phyloP scores from a whole-genome alignment of 1,140 invertebrate species.

The Ips typographus region DNA sequence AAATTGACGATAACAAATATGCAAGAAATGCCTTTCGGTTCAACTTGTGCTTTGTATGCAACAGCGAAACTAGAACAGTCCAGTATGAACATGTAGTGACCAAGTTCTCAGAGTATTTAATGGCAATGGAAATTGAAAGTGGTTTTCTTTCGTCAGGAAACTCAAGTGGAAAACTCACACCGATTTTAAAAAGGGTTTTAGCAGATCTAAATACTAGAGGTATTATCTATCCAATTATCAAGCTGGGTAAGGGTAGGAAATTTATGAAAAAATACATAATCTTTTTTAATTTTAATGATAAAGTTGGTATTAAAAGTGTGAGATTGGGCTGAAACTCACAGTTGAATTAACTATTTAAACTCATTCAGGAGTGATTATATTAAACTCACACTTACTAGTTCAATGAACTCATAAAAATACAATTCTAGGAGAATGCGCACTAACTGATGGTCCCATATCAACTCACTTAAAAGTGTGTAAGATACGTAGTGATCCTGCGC shows the following conservation, averaged over 20 bases:
- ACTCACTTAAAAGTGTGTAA: constrained; percentile 79
- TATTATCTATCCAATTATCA: constrained; percentile 45
- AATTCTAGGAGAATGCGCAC: constrained; percentile 48
- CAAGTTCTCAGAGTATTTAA: constrained; percentile 89
- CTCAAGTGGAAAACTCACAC: constrained; percentile 63
- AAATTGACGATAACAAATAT: constrained; percentile 88
- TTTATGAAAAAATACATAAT: too few species aligned
- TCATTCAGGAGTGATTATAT: neutral
- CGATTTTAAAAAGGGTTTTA: constrained; percentile 75
- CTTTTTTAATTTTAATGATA: neutral
- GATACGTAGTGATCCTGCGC: constrained; percentile 75
- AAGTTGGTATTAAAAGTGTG: neutral
- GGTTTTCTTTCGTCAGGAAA: constrained; percentile 73
- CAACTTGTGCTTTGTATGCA: constrained; percentile 94
- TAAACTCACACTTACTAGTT: neutral
- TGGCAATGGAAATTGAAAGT: constrained; percentile 79
- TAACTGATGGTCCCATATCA: constrained; percentile 72
- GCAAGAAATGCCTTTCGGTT: constrained; percentile 93
- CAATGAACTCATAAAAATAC: neutral
- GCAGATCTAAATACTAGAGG: constrained; percentile 78
- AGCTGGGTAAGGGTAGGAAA: too few species aligned
- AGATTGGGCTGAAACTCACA: too few species aligned
- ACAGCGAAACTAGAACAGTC: constrained; percentile 81
- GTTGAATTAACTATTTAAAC: constrained; percentile 9
- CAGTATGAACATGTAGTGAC: constrained; percentile 92